Conservation (phyloP, 1,140 invertebrate species). For the Cyphomyrmex costatus region DNA sequence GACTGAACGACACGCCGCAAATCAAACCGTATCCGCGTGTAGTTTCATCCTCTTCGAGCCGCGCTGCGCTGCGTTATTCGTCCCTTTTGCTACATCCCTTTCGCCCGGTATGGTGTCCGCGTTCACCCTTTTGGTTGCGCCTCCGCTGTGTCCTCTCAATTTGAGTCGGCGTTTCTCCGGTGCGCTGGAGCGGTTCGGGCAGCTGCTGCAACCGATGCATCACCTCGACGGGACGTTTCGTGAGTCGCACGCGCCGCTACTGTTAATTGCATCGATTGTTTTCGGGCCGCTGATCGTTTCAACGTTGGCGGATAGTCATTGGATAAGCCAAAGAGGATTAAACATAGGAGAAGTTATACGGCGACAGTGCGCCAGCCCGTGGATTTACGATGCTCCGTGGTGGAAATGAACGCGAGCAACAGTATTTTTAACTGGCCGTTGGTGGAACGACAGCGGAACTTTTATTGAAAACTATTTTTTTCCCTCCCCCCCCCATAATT, state of each 20-base stretch:
- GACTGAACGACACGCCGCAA: constrained; percentile 86
- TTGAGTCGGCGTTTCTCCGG: constrained; percentile 76
- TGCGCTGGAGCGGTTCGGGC: constrained; percentile 72
- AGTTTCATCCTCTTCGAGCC: constrained; percentile 39
- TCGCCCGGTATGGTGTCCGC: neutral
- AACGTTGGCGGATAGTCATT: constrained; percentile 5
- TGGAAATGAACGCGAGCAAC: constrained; percentile 32
- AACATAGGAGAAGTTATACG: constrained; percentile 42
- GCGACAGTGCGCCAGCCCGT: neutral
- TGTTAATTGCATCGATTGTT: constrained; percentile 83
- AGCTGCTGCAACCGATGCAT: constrained; percentile 79
- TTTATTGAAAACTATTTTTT: neutral
- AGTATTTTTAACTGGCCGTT: neutral
- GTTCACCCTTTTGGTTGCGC: constrained; percentile 43
- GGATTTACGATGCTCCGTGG: neutral
- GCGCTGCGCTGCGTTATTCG: neutral
- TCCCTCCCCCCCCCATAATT: neutral
- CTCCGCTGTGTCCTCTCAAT: constrained; percentile 70
- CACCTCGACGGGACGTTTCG: constrained; percentile 68
- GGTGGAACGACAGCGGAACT: constrained; percentile 3
- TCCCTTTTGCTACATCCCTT: neutral
- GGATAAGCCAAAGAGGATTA: constrained; percentile 47
- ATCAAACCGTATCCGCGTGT: constrained; percentile 80
- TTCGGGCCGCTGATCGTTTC: constrained; percentile 64
- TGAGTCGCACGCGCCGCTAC: constrained; percentile 78